These are phyloP conservation scores for Amphipoea oculea DNA, from an alignment of 2,888 invertebrate genomes.

Conservation along the genomic window DNA sequence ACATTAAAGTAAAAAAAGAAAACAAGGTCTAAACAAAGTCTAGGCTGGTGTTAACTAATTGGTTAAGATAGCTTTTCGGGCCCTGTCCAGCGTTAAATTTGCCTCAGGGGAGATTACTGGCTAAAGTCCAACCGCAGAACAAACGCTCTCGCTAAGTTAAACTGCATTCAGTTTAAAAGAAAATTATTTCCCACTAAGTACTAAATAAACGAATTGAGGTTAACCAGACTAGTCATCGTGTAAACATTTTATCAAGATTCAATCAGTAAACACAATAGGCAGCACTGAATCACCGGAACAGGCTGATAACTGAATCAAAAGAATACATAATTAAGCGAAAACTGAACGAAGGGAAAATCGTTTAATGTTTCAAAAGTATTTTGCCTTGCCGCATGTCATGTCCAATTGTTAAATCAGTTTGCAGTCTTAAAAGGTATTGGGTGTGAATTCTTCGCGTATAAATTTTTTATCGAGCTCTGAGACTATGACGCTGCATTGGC, in stretches of 20 bases:
- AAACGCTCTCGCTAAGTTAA: conserved; percentile 61
- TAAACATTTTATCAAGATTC: conserved; percentile 62
- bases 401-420: neutral
- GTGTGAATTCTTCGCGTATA: no score
- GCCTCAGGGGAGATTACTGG: conserved; percentile 74
- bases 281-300: conserved; percentile 64
- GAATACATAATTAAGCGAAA: conserved; percentile 55
- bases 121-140: conserved; percentile 73
- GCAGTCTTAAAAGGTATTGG: conserved; percentile 16
- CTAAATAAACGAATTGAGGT: neutral
- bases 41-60: conserved; percentile 37
- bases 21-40: conserved; percentile 29
- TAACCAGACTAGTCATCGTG: conserved; percentile 47
- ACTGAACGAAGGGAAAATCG: conserved; percentile 20
- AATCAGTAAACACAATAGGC: conserved; percentile 56
- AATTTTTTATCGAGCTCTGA: neutral
- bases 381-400: neutral
- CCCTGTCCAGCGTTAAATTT: conserved; percentile 71
- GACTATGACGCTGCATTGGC: neutral
- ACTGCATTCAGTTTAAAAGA: conserved; percentile 22
- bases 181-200: conserved; percentile 42
- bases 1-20: conserved; percentile 19
- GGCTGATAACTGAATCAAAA: conserved; percentile 56
- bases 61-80: conserved; percentile 54
- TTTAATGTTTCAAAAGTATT: conserved; percentile 25